Percentiles rank a stretch among this genome's conserved stretches.
These are phyloP conservation scores for Macroglossus sobrinus DNA, from an alignment of 2,113 vertebrate species.

Conservation along the genomic window DNA sequence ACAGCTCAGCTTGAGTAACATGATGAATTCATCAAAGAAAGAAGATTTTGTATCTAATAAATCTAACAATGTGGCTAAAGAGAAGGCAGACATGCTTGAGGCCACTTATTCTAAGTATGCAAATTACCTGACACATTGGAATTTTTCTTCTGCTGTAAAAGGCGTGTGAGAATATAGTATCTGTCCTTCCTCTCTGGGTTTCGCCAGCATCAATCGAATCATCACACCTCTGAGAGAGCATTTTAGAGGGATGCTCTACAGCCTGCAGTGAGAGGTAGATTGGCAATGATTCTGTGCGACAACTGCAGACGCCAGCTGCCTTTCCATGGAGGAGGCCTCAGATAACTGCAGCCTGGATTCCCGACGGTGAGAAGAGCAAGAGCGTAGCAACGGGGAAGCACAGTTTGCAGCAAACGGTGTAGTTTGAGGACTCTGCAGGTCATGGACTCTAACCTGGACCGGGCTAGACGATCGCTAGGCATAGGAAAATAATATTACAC, in stretches of 20 bases:
- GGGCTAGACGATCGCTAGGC: neutral
- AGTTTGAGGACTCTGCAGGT: neutral
- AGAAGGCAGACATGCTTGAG: neutral
- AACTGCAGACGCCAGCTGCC: fast-evolving
- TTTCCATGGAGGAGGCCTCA: neutral
- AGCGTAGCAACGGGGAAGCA: fast-evolving
- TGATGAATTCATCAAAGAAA: neutral
- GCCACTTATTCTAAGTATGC: neutral
- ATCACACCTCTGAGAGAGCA: neutral
- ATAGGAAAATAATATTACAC: neutral
- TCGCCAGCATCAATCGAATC: neutral
- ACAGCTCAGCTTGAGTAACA: neutral
- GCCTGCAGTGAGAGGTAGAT: neutral
- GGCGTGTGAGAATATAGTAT: neutral
- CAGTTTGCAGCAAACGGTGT: neutral
- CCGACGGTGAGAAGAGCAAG: neutral
- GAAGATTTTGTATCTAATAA: neutral
- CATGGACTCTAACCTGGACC: neutral
- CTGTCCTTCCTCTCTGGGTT: neutral
- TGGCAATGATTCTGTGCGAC: neutral
- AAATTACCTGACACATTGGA: neutral
- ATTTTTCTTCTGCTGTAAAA: neutral
- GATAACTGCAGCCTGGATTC: neutral
- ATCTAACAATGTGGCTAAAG: neutral
- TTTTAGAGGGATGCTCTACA: neutral